Evolutionary conservation across 2,888 invertebrate species (phyloP), one percentile per base, ranked within the genome.

Genomic region (Glaucopsyche alexis): DNA sequence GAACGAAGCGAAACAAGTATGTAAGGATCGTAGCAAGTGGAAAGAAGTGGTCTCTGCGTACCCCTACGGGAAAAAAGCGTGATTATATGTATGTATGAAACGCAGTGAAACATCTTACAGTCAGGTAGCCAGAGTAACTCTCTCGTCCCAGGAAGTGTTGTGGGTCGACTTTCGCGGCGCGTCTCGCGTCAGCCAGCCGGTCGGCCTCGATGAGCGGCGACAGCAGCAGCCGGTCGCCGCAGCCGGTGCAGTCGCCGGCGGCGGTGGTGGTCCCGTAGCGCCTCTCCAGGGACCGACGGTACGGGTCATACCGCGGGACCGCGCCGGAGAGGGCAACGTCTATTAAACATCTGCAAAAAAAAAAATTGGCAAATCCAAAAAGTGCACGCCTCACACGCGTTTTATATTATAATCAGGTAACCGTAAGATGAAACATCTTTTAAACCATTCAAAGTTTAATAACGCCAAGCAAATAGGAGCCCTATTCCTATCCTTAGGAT

Each of bases 181-280:
- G 83, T 73, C 90, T 88, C 0, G 94, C 95, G 77, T 93, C 90
- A 9, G 92, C 86, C 29, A 94, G 78, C 75, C 93, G 88, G 9
- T 94, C 94, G 38, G 87, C 84, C 76, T 94, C 93, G 16, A 95
- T 93, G 70, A 86, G 89, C 0, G 94, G 94, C 0, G 94, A 93
- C 9, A 95, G 87, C 16, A 94, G 91, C 0, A 95, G 83, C 0
- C 94, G 94, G 0, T 91, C 81, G 0, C 95, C 95, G 0, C 93
- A 87, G 7, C 40, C 66, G 11, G 90, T 89, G 7, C 87, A 89
- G 50, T 77, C 81, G 2, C 80, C 77, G 11, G 55, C 19, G 16
- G 16, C 11, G 1, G 55, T 6, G 55, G 55, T 11, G 9, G 55
- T 5, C 16, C 4, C 19, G 11, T 55, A 55, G 0, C 19, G 55